Conservation (phyloP, 2,113 vertebrate genomes). For the Catharus fuscescens region DNA sequence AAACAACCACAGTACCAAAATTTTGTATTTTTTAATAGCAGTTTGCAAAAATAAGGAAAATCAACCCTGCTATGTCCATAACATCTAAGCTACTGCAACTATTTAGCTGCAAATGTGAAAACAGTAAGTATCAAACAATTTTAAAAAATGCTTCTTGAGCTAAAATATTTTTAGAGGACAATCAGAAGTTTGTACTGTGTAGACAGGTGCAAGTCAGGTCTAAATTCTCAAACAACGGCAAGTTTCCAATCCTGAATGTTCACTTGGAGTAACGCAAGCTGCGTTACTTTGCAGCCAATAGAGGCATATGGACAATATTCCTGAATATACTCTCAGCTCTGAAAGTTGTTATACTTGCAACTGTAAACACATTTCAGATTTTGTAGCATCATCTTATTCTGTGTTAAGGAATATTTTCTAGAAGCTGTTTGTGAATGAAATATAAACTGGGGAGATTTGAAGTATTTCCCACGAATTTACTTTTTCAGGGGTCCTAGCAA, state of each 20-base stretch:
- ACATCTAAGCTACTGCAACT: not conserved
- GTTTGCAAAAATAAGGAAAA: conserved; percentile 36
- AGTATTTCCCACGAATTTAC: not conserved
- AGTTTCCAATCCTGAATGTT: conserved; percentile 72
- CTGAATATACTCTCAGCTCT: conserved; percentile 42
- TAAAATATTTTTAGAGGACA: conserved; percentile 22
- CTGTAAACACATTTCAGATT: conserved; percentile 62
- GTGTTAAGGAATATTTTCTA: not conserved
- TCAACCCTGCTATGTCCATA: not conserved
- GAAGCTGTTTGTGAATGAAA: conserved; percentile 23
- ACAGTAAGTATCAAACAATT: not conserved
- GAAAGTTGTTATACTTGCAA: conserved; percentile 51
- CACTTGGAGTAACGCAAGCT: conserved; percentile 68
- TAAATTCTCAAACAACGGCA: conserved; percentile 64
- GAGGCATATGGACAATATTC: conserved; percentile 71
- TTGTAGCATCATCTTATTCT: conserved; percentile 46
- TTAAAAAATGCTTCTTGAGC: not conserved
- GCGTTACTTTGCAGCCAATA: conserved; percentile 64
- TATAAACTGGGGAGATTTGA: not conserved
- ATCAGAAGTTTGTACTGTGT: conserved; percentile 34
- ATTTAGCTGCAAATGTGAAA: not conserved
- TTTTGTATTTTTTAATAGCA: not conserved
- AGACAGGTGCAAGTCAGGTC: conserved; percentile 43
- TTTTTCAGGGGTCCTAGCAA: not conserved
- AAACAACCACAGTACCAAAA: conserved; percentile 20